Base-by-base conservation (phyloP, 1,140 invertebrate genomes). In the Papilio glaucus region DNA sequence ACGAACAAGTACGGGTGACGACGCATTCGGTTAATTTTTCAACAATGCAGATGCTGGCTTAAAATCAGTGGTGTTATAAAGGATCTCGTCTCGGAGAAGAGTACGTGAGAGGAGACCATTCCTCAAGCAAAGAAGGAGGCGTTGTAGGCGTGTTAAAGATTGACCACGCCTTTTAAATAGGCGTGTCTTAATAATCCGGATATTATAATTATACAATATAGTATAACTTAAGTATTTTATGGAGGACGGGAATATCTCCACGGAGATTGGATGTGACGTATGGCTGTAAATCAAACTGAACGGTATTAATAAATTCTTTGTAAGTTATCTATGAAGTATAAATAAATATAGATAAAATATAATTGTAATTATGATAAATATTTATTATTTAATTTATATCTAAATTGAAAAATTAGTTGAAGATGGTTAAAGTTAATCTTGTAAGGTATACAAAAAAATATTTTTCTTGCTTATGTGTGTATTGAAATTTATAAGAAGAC, bases 61-160 rank as follows among this genome's bases (percentile, higher is more conserved):
- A 71, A 83, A 88, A 85, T 86, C 77, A 76, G 83, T 74, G 79
- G 86, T 68, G 73, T 89, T 85, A 85, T 84, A 88, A 76, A 77
- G 75, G 84, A 89, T 81, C 77, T 78, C 78, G 82, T 90, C 83
- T 86, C 80, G 78, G 73, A 75, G 83, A 80, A 84, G 82, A 85
- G 67, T 18, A 69, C 26, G 42, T 45, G 39, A 49, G 67, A 62
- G 45, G 15, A 37, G 81, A 80, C 77, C 73, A 78, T 61, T 71
- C 76, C 82, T 81, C 71, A 80, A 86, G 82, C 72, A 70, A 62
- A 70, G 81, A 80, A 87, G 85, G 85, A 85, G 86, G 78, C 83
- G 73, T 70, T 70, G 71, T 71, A 57, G 90, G 90, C 88, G 90
- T 92, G 81, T 79, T 24, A 57, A 15, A 70, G 72, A 21, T 69